These are phyloP conservation scores for Semaprochilodus insignis DNA, from an alignment of 2,797 vertebrate species.

Conservation along the genomic window DNA sequence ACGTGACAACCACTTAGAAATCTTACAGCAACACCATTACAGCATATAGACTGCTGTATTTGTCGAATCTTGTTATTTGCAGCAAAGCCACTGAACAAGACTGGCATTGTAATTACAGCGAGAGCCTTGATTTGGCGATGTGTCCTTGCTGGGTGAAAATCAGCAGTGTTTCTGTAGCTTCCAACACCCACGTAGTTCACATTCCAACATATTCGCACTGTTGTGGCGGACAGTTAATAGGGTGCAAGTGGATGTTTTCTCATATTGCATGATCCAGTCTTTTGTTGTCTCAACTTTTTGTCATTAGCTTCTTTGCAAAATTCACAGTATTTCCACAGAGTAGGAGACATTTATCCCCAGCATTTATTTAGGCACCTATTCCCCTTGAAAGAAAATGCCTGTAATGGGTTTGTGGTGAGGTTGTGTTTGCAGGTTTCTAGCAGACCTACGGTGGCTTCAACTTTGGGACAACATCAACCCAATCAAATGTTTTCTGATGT, in stretches of 20 bases:
- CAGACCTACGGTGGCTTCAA: no score
- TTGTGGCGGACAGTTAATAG: not conserved
- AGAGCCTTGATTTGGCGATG: not conserved
- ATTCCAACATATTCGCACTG: not conserved
- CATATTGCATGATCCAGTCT: not conserved
- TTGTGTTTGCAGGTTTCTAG: no score
- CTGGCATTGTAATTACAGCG: not conserved
- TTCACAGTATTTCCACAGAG: not conserved
- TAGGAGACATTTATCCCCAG: not conserved
- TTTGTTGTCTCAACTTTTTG: not conserved
- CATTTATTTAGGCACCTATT: not conserved
- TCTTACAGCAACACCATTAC: not conserved
- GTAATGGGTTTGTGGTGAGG: not conserved
- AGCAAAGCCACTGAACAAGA: slow-evolving; percentile 4
- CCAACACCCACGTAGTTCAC: not conserved
- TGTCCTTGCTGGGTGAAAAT: not conserved
- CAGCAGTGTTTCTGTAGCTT: slow-evolving; percentile 14
- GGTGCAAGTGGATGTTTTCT: not conserved
- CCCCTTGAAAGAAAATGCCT: not conserved
- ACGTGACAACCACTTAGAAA: not conserved
- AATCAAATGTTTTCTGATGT: no score
- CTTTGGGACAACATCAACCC: no score
- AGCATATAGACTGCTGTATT: not conserved
- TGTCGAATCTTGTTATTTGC: slow-evolving; percentile 6
- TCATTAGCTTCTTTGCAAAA: not conserved